Conservation (phyloP, 2,797 vertebrate species). For the Anguilla pacifica region DNA sequence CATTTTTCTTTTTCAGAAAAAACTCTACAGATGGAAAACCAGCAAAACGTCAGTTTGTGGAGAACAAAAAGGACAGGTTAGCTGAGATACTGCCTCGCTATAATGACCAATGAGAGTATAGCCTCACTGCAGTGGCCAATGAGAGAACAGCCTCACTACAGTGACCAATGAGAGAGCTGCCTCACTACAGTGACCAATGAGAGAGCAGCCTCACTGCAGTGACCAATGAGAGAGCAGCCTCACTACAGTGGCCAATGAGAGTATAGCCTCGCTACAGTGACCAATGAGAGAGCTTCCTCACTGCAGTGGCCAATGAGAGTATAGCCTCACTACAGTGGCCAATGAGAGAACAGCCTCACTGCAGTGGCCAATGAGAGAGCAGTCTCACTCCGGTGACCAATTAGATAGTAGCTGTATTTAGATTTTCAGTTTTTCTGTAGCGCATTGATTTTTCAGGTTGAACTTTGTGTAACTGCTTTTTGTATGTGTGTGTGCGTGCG, state of each 20-base stretch:
- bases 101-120: background rate
- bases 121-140: background rate
- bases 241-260: background rate
- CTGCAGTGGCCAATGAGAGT: background rate
- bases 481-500: too few relatives aligned
- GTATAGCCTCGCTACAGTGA: background rate
- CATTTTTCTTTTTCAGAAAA: constrained; percentile 68
- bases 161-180: background rate
- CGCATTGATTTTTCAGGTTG: too few relatives aligned
- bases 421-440: too few relatives aligned
- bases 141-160: background rate
- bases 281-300: background rate
- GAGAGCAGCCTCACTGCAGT: background rate
- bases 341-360: background rate
- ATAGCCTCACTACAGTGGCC: background rate
- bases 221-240: background rate
- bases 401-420: too few relatives aligned
- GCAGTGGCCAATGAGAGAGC: too few relatives aligned
- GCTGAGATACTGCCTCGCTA: constrained; percentile 29
- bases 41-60: constrained; percentile 62
- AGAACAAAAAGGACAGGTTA: constrained; percentile 74
- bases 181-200: background rate
- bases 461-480: too few relatives aligned
- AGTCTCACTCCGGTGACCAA: too few relatives aligned
- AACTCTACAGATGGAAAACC: constrained; percentile 66